Evolutionary conservation across 2,113 vertebrate species (phyloP).

Genomic region (Galeopterus variegatus): DNA sequence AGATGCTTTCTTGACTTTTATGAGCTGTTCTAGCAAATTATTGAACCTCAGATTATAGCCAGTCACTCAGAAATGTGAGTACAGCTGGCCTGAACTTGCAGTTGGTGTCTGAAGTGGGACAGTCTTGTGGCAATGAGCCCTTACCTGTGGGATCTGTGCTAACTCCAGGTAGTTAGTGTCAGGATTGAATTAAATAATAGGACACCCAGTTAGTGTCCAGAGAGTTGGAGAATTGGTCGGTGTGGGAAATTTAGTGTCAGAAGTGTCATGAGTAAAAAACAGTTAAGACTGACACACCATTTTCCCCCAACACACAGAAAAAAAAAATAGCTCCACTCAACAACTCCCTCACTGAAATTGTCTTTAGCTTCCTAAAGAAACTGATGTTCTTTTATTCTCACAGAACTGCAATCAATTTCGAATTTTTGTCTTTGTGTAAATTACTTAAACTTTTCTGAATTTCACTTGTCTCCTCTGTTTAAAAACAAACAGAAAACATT

Average conservation of each 20-base stretch:
- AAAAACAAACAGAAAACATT: neutral
- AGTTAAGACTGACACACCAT: neutral
- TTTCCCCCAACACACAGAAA: neutral
- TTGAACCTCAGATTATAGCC: neutral
- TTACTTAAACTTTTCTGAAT: slow-evolving; percentile 12
- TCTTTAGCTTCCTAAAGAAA: neutral
- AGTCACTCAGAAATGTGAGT: neutral
- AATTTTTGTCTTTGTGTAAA: neutral
- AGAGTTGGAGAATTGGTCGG: neutral
- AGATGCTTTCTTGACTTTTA: neutral
- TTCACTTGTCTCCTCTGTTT: neutral
- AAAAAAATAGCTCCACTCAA: neutral
- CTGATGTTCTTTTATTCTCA: neutral
- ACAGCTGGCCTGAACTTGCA: neutral
- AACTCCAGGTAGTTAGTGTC: neutral
- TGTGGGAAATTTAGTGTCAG: neutral
- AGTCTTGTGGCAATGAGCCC: neutral
- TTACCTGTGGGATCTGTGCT: neutral
- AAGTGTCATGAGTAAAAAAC: neutral
- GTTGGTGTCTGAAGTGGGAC: neutral
- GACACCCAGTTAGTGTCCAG: neutral
- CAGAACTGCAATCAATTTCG: neutral
- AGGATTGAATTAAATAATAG: neutral
- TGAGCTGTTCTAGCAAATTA: neutral
- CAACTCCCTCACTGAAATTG: neutral